Evolutionary conservation across 1,140 invertebrate species (phyloP), one percentile per base, ranked within the genome.

Genomic region (Rhagoletis zephyria): DNA sequence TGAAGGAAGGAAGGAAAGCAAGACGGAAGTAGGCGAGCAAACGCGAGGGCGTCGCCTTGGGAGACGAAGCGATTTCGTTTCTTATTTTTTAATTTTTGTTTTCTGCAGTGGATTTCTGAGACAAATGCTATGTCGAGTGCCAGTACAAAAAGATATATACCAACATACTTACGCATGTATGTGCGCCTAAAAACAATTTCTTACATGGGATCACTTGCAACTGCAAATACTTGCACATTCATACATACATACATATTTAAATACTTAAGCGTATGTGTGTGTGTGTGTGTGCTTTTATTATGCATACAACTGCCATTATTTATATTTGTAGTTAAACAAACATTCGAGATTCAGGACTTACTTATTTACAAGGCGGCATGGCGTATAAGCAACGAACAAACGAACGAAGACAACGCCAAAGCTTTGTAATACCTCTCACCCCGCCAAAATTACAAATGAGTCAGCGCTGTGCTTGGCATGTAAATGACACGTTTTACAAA

Each of bases 401-500:
- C 4, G 1, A 10, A 4, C n/a, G 5, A 14, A 0, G 12, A 4
- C 4, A 9, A 4, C 48, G n/a, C n/a, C 4, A 30, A 30, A 30
- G 30, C 30, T 30, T 0, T 30, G 30, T 30, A 30, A 1, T 30
- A 30, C n/a, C 64, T n/a, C n/a, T 81, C 16, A 14, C 48, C 48
- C n/a, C 74, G 48, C 74, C 16, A 56, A 81, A 19, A 81, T 30
- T 14, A 87, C 61, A 87, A 56, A 56, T 87, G 64, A 16, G 61
- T 81, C n/a, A 51, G 85, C 85, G 90, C 86, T 89, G 19, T 63
- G 90, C 89, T 88, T 91, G 89, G 90, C 91, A 91, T 91, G 91
- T 90, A 91, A 91, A 92, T 91, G 91, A 91, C 91, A 91, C 89
- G 88, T 89, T 91, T 91, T 51, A 60, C 4, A 61, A 61, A 86